Conservation (phyloP, 2,888 invertebrate species). For the Pachycephus smyrnensis region DNA sequence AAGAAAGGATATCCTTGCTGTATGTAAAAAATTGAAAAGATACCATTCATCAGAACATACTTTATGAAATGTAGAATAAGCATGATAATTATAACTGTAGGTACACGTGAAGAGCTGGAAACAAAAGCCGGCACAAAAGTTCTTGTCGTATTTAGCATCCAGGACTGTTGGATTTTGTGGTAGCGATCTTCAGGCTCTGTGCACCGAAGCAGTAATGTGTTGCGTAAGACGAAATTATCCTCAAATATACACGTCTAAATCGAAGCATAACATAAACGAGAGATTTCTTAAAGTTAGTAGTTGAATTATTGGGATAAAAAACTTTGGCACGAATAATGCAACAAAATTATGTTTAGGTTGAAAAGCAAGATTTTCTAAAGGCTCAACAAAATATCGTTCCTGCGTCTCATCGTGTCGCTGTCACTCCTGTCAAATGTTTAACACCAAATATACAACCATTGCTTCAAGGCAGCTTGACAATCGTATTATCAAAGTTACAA, state of each 20-base stretch:
- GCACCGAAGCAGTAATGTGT: constrained; percentile 73
- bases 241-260: constrained; percentile 72
- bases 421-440: constrained; percentile 71
- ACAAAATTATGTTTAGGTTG: constrained; percentile 59
- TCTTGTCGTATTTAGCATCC: constrained; percentile 72
- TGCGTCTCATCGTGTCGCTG: constrained; percentile 73
- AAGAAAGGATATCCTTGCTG: constrained; percentile 82
- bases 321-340: background rate
- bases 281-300: constrained; percentile 71
- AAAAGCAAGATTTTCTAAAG: constrained; percentile 70
- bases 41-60: background rate
- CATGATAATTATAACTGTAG: constrained; percentile 41
- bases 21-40: constrained; percentile 51
- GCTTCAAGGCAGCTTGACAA: constrained; percentile 68
- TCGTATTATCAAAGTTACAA: constrained; percentile 66
- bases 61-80: background rate
- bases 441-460: constrained; percentile 72
- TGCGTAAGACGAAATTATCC: constrained; percentile 73
- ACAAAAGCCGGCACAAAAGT: constrained; percentile 67
- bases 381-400: constrained; percentile 76
- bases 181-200: constrained; percentile 74
- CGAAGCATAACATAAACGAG: constrained; percentile 70
- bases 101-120: constrained; percentile 68
- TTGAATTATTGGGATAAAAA: background rate
- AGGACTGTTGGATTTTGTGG: constrained; percentile 73